Percentiles rank a stretch among this genome's conserved stretches.
phyloP scores from a whole-genome alignment of 2,797 vertebrate genomes.

The Pampus argenteus region DNA sequence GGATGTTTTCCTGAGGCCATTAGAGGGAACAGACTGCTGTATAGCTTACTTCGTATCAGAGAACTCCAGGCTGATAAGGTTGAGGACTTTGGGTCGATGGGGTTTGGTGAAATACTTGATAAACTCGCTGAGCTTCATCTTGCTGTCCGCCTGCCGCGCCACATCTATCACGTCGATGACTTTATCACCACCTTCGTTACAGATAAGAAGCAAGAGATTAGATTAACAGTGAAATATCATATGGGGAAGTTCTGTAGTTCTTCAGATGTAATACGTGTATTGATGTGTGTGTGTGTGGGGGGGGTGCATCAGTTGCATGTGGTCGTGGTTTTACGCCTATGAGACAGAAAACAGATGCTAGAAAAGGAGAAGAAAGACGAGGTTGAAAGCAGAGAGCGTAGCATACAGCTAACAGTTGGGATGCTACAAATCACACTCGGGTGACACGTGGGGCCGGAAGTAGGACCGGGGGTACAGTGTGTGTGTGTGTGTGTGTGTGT shows the following conservation, averaged over 20 bases:
- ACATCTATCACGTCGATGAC: conserved; percentile 99
- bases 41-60: conserved; percentile 95
- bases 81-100: conserved; percentile 95
- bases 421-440: conserved; percentile 74
- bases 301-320: neutral
- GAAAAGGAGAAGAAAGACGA: conserved; percentile 10
- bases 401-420: conserved; percentile 63
- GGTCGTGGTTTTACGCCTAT: conserved; percentile 11
- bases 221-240: neutral
- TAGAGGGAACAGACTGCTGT: neutral
- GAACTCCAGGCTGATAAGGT: conserved; percentile 99
- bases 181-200: conserved; percentile 92
- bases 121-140: conserved; percentile 97
- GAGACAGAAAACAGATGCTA: conserved; percentile 45
- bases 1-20: neutral
- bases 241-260: neutral
- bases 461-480: conserved; percentile 42
- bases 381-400: conserved; percentile 28
- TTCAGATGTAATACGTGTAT: conserved; percentile 2
- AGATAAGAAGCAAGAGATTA: neutral
- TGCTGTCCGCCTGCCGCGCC: conserved; percentile 98
- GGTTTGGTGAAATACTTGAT: conserved; percentile 94
- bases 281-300: conserved; percentile 39
- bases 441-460: conserved; percentile 66
- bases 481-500: too few species aligned